These are phyloP conservation scores for Drosophila leontia DNA, from an alignment of 1,140 invertebrate species.

Conservation along the genomic window DNA sequence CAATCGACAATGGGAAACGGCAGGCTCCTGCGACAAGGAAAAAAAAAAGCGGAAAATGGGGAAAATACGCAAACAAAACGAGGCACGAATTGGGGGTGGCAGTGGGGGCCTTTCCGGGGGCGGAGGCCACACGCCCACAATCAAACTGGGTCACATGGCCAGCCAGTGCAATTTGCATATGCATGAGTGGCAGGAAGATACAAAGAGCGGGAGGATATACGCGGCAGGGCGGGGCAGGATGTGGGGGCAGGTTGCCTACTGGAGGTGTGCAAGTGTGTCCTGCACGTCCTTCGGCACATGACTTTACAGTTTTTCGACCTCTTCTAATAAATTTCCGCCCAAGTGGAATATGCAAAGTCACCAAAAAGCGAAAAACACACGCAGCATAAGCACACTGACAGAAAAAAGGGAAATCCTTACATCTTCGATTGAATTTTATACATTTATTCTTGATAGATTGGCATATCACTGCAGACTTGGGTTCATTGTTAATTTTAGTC, in stretches of 20 bases:
- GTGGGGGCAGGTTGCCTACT: slow-evolving; percentile 12
- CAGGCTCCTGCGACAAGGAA: slow-evolving; percentile 18
- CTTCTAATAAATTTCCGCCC: slow-evolving; percentile 74
- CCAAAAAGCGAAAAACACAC: slow-evolving; percentile 43
- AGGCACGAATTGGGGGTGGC: slow-evolving; percentile 41
- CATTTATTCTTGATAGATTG: too few relatives aligned
- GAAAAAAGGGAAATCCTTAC: not conserved
- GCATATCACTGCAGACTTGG: too few relatives aligned
- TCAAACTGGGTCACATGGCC: slow-evolving; percentile 75
- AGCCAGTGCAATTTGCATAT: slow-evolving; percentile 78
- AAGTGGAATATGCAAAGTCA: slow-evolving; percentile 75
- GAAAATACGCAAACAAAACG: slow-evolving; percentile 58
- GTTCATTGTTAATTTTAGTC: not conserved
- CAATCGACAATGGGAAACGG: slow-evolving; percentile 51
- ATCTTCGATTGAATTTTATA: too few relatives aligned
- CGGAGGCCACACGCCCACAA: slow-evolving; percentile 60
- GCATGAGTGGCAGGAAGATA: slow-evolving; percentile 61
- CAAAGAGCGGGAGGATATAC: slow-evolving; percentile 27
- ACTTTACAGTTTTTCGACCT: slow-evolving; percentile 73
- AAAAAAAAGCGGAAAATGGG: slow-evolving; percentile 39
- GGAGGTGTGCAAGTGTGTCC: slow-evolving; percentile 50
- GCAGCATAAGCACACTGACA: slow-evolving; percentile 19
- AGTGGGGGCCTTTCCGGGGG: not conserved
- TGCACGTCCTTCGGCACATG: slow-evolving; percentile 53
- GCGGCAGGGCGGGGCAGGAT: not conserved